These are phyloP conservation scores for Clusia tigrina DNA, from an alignment of 2,888 invertebrate species.

Conservation along the genomic window DNA sequence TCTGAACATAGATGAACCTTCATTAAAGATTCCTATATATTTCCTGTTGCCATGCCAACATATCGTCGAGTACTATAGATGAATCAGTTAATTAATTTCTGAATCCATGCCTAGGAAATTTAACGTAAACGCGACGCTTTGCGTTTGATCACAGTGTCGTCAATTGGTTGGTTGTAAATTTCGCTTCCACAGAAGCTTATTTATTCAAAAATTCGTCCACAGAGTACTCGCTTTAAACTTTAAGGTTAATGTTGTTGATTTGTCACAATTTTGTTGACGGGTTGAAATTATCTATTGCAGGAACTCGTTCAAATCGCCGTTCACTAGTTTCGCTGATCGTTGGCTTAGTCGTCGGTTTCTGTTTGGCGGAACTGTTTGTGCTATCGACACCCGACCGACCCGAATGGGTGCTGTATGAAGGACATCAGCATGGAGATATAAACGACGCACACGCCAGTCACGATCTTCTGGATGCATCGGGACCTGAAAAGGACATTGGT, in stretches of 20 bases:
- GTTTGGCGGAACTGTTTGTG: slow-evolving; percentile 61
- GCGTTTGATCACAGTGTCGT: too few species aligned
- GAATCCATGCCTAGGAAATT: too few species aligned
- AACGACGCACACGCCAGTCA: slow-evolving; percentile 65
- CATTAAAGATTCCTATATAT: too few species aligned
- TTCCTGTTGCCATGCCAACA: too few species aligned
- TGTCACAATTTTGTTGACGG: too few species aligned
- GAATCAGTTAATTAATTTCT: too few species aligned
- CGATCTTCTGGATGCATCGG: slow-evolving; percentile 62
- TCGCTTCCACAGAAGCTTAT: too few species aligned
- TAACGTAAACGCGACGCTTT: too few species aligned
- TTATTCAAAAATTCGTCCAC: background rate
- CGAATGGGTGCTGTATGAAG: slow-evolving; percentile 52
- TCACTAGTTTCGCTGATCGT: slow-evolving; percentile 60
- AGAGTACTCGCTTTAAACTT: slow-evolving; percentile 6
- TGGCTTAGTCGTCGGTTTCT: slow-evolving; percentile 62
- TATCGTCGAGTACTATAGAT: too few species aligned
- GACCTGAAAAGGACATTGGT: slow-evolving; percentile 65
- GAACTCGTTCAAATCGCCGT: slow-evolving; percentile 62
- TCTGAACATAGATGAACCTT: too few species aligned
- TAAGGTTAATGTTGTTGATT: background rate
- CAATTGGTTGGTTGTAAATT: too few species aligned
- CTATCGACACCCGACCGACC: slow-evolving; percentile 52
- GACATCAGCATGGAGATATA: slow-evolving; percentile 55
- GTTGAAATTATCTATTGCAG: slow-evolving; percentile 61